These are phyloP conservation scores for Syritta pipiens DNA, from an alignment of 2,888 invertebrate genomes.

Conservation along the genomic window DNA sequence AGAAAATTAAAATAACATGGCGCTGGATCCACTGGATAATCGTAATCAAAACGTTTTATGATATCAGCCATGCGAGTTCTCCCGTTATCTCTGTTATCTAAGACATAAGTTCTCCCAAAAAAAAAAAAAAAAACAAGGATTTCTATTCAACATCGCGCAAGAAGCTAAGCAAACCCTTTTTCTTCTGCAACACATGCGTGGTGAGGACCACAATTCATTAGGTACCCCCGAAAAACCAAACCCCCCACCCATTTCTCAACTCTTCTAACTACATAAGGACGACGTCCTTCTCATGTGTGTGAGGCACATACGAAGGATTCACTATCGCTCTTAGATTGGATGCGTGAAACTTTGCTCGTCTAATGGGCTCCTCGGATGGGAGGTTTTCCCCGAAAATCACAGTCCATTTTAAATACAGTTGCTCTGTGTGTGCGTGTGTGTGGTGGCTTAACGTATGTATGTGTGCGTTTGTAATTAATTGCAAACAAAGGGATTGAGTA, in stretches of 20 bases:
- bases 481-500: constrained; percentile 67
- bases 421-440: constrained; percentile 2
- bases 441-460: not conserved
- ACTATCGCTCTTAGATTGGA: constrained; percentile 35
- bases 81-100: constrained; percentile 41
- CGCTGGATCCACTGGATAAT: constrained; percentile 12
- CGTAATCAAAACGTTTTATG: constrained; percentile 21
- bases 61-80: constrained; percentile 27
- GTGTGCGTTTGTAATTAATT: constrained; percentile 59
- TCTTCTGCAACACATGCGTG: constrained; percentile 64
- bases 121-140: too few species aligned
- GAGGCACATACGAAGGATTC: too few species aligned
- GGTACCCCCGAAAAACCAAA: constrained; percentile 37
- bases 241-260: too few species aligned
- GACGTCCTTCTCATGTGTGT: too few species aligned
- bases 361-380: constrained; percentile 6
- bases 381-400: constrained; percentile 46
- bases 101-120: constrained; percentile 10
- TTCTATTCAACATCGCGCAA: constrained; percentile 49
- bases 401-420: constrained; percentile 51
- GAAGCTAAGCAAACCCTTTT: constrained; percentile 60
- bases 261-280: too few species aligned
- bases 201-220: constrained; percentile 67
- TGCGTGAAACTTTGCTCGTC: not conserved
- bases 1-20: constrained; percentile 31